These are phyloP conservation scores for Cotesia congregata DNA, from an alignment of 2,888 invertebrate genomes.

Conservation along the genomic window DNA sequence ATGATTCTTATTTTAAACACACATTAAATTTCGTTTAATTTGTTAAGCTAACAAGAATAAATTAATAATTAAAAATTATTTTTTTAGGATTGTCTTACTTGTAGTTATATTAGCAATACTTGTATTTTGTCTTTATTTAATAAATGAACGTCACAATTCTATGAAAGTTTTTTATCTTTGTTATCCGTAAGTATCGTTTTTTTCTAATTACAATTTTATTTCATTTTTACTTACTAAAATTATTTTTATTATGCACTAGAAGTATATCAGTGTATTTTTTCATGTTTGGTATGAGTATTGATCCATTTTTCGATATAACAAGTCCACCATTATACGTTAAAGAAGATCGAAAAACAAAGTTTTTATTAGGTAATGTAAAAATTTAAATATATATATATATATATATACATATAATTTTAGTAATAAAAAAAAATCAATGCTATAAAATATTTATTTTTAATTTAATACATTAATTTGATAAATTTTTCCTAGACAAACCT, in stretches of 20 bases:
- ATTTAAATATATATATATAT: background rate
- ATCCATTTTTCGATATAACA: constrained; percentile 81
- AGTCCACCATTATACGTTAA: constrained; percentile 65
- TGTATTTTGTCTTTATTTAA: constrained; percentile 79
- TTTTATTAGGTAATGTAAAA: constrained; percentile 57
- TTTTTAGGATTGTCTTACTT: constrained; percentile 75
- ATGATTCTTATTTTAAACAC: too few relatives aligned
- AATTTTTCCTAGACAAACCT: constrained; percentile 72
- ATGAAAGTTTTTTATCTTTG: constrained; percentile 87
- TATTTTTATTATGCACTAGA: constrained; percentile 51
- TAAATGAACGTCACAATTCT: constrained; percentile 82
- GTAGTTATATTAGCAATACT: constrained; percentile 75
- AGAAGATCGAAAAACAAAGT: constrained; percentile 67
- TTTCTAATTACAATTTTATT: constrained; percentile 23
- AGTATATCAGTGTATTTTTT: constrained; percentile 84
- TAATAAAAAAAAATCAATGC: background rate
- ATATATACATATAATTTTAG: background rate
- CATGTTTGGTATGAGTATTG: constrained; percentile 84
- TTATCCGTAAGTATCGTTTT: constrained; percentile 85
- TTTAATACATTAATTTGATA: constrained; percentile 17
- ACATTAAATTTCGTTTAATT: constrained; percentile 16
- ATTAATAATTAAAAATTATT: constrained; percentile 30
- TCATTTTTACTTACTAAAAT: constrained; percentile 29
- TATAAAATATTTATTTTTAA: background rate
- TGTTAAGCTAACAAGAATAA: background rate